These are phyloP conservation scores for Stylophora pistillata DNA, from an alignment of 64 coral and sea anemone species.

Conservation along the genomic window DNA sequence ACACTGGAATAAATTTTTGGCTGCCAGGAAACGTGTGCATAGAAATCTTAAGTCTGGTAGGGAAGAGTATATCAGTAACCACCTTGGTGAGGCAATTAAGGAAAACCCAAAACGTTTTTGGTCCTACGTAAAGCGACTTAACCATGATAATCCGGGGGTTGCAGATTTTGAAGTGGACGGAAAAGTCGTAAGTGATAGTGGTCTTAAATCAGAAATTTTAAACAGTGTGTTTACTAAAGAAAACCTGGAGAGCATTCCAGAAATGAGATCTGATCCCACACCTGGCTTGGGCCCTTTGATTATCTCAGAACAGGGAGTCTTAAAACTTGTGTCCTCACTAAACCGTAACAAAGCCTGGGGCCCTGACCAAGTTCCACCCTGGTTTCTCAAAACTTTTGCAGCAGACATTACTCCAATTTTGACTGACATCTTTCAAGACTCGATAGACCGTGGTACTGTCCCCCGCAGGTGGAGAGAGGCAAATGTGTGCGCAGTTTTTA, in stretches of 20 bases:
- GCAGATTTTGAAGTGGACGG: constrained; percentile 33
- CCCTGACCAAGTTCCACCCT: not conserved
- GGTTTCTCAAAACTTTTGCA: constrained; percentile 2
- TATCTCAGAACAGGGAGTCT: constrained; percentile 12
- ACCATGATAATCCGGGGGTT: constrained; percentile 37
- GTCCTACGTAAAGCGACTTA: constrained; percentile 38
- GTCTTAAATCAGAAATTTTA: constrained; percentile 45
- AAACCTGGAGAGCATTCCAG: not conserved
- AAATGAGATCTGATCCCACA: constrained; percentile 3
- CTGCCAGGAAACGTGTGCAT: too few species aligned
- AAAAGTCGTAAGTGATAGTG: constrained; percentile 42
- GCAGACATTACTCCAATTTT: not conserved
- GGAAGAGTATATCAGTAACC: too few species aligned
- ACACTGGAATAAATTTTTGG: too few species aligned
- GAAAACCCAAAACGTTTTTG: constrained; percentile 5
- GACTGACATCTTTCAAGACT: constrained; percentile 16
- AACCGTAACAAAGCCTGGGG: not conserved
- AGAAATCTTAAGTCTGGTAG: too few species aligned
- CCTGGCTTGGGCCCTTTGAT: constrained; percentile 1
- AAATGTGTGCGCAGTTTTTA: too few species aligned
- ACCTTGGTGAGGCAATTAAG: too few species aligned
- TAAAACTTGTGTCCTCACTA: constrained; percentile 1
- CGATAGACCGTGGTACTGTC: not conserved
- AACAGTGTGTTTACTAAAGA: constrained; percentile 43
- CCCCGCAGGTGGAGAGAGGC: not conserved